Conservation (phyloP, 2,797 vertebrate genomes). For the Falco novaeseelandiae region DNA sequence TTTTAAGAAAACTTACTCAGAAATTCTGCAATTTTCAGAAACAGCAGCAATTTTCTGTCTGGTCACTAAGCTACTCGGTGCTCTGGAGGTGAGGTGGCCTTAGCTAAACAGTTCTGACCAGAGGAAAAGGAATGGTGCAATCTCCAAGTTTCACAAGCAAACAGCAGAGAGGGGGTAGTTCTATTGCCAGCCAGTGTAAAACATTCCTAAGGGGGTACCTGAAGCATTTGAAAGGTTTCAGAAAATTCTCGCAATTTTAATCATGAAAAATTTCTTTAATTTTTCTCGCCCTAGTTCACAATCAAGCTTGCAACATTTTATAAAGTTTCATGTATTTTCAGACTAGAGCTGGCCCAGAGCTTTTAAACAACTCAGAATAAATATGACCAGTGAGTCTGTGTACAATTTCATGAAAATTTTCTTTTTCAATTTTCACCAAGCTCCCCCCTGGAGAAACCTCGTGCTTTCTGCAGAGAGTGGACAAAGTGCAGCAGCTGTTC, state of each 20-base stretch:
- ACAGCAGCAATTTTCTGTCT: background rate
- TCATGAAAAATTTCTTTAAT: background rate
- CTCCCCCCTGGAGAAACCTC: background rate
- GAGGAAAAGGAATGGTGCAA: background rate
- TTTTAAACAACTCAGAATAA: background rate
- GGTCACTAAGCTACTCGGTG: accelerated
- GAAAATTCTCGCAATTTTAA: background rate
- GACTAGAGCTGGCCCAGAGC: background rate
- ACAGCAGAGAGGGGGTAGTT: background rate
- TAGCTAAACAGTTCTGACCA: background rate
- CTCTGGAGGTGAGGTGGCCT: background rate
- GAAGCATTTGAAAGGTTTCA: background rate
- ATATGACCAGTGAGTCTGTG: background rate
- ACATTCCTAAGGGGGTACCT: background rate
- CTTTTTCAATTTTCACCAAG: background rate
- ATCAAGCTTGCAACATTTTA: background rate
- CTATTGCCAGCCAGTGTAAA: background rate
- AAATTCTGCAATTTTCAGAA: background rate
- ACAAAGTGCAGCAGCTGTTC: background rate
- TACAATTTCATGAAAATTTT: background rate
- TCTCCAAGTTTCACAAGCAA: background rate
- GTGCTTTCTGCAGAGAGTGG: background rate
- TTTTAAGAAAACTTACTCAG: background rate
- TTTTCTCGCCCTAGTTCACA: background rate
- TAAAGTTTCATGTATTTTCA: background rate